phyloP scores from a whole-genome alignment of 2,113 vertebrate genomes.

The Lathamus discolor region DNA sequence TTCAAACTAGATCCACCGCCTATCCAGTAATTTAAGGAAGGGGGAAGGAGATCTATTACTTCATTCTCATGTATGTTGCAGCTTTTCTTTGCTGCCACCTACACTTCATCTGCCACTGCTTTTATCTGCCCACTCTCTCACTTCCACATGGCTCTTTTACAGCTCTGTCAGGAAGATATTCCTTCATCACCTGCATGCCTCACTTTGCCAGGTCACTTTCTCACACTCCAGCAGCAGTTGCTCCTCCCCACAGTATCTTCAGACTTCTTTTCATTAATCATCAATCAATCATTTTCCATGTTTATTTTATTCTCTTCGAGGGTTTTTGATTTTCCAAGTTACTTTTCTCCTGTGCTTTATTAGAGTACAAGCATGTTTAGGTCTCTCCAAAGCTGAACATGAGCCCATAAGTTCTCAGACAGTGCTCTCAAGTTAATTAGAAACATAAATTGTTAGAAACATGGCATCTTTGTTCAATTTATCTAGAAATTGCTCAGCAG shows the following conservation, averaged over 20 bases:
- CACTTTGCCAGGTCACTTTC: background rate
- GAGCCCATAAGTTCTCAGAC: background rate
- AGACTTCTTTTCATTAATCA: background rate
- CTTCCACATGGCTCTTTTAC: background rate
- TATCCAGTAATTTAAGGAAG: background rate
- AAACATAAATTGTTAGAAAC: background rate
- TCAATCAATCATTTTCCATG: background rate
- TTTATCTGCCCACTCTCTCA: slow-evolving; percentile 44
- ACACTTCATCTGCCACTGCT: slow-evolving; percentile 34
- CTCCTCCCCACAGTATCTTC: background rate
- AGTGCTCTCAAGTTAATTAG: background rate
- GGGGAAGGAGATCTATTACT: background rate
- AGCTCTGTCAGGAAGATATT: background rate
- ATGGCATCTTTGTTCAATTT: background rate
- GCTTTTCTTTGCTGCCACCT: slow-evolving; percentile 55
- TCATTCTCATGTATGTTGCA: slow-evolving; percentile 10
- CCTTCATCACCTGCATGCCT: background rate
- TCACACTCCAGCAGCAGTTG: background rate
- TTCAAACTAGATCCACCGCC: background rate
- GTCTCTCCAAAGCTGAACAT: background rate
- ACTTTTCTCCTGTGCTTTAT: background rate
- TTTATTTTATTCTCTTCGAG: background rate
- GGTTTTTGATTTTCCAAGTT: background rate
- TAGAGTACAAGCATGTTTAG: background rate
- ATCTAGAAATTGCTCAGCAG: background rate